Evolutionary conservation across 2,888 invertebrate species (phyloP).

Genomic region (Ligdia adustata): DNA sequence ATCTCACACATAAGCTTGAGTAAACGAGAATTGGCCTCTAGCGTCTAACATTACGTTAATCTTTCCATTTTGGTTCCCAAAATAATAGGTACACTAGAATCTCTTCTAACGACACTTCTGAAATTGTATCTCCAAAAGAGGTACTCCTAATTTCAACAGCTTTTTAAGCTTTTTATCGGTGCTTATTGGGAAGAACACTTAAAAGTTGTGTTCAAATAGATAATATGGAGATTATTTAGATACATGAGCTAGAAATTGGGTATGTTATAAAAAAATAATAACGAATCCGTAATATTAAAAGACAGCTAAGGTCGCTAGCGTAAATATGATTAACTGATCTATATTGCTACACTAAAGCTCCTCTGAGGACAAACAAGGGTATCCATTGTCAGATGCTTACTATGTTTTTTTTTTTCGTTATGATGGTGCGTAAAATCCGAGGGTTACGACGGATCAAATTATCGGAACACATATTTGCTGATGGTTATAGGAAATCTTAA

Average conservation of each 20-base stretch:
- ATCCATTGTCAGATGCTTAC: slow-evolving; percentile 6
- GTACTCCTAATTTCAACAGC: slow-evolving; percentile 5
- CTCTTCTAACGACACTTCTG: slow-evolving; percentile 10
- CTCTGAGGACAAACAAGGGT: slow-evolving; percentile 8
- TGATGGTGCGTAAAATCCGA: slow-evolving; percentile 3
- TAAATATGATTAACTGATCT: slow-evolving; percentile 14
- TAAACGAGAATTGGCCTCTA: slow-evolving; percentile 4
- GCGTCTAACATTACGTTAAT: background rate
- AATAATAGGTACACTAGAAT: slow-evolving; percentile 2
- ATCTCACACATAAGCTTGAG: background rate
- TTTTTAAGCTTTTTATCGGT: slow-evolving; percentile 11
- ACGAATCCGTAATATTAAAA: too few species aligned
- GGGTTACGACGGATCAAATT: slow-evolving; percentile 7
- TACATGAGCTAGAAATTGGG: too few species aligned
- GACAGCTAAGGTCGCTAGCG: slow-evolving; percentile 2
- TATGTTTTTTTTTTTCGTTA: slow-evolving; percentile 14
- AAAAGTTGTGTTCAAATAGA: slow-evolving; percentile 4
- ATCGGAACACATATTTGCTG: slow-evolving; percentile 14
- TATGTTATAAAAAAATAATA: too few species aligned
- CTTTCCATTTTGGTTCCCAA: background rate
- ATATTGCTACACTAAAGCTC: slow-evolving; percentile 6
- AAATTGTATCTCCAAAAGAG: slow-evolving; percentile 6
- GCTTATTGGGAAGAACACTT: slow-evolving; percentile 6
- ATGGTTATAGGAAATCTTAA: slow-evolving; percentile 1
- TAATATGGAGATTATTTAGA: background rate